phyloP scores from a whole-genome alignment of 2,113 vertebrate genomes.

The Psettodes erumei region DNA sequence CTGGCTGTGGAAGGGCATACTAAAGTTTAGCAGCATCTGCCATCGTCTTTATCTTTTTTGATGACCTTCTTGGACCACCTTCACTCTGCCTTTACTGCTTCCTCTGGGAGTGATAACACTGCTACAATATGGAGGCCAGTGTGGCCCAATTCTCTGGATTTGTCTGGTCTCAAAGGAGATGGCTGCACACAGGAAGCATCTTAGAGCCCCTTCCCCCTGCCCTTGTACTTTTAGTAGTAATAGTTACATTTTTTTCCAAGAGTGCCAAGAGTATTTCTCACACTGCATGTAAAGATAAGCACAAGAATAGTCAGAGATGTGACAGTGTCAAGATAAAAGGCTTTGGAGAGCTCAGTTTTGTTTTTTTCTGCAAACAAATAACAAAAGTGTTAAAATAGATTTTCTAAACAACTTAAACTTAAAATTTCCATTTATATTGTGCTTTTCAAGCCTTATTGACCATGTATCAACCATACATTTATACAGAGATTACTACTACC shows the following conservation, averaged over 20 bases:
- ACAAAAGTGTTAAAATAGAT: conserved; percentile 32
- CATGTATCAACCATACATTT: too few species aligned
- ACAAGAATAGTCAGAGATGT: background rate
- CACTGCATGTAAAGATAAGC: conserved; percentile 3
- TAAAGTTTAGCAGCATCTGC: conserved; percentile 56
- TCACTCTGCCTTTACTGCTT: conserved; percentile 41
- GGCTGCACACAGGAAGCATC: conserved; percentile 9
- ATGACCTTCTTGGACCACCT: conserved; percentile 57
- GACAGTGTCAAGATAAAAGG: background rate
- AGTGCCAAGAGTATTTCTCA: background rate
- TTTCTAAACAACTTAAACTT: conserved; percentile 27
- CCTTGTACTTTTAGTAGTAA: too few species aligned
- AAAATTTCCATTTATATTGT: conserved; percentile 22
- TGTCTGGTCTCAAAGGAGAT: conserved; percentile 31
- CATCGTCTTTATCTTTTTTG: conserved; percentile 57
- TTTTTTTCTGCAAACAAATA: conserved; percentile 21
- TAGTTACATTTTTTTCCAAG: too few species aligned
- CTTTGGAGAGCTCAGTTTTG: background rate
- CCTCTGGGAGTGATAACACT: conserved; percentile 26
- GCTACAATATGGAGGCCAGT: conserved; percentile 29
- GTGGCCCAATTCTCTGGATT: conserved; percentile 37
- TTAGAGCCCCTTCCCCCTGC: conserved; percentile 2
- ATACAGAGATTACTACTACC: too few species aligned
- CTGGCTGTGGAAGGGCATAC: conserved; percentile 57
- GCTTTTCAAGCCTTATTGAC: too few species aligned